phyloP scores from a whole-genome alignment of 2,113 vertebrate genomes.

The Aphyosemion australe region DNA sequence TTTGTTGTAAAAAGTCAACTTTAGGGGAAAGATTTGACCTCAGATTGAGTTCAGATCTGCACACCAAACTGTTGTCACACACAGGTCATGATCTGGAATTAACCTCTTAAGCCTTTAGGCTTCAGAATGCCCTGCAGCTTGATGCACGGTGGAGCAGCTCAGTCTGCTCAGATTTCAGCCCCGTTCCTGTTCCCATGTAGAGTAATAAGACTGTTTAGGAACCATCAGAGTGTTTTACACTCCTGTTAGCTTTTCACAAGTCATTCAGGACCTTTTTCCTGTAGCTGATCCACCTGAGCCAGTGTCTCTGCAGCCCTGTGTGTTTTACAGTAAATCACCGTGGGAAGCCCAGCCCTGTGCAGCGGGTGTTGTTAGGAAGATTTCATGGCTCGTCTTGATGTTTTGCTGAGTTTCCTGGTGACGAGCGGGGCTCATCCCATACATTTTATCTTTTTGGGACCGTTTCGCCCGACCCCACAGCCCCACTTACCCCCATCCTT shows the following conservation, averaged over 20 bases:
- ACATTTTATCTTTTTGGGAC: conserved; percentile 66
- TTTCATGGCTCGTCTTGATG: conserved; percentile 77
- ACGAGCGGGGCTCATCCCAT: conserved; percentile 53
- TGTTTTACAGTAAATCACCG: conserved; percentile 80
- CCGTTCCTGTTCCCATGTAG: conserved; percentile 21
- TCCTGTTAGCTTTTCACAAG: conserved; percentile 71
- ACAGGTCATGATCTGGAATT: conserved; percentile 36
- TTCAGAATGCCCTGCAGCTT: conserved; percentile 14
- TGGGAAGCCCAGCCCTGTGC: conserved; percentile 76
- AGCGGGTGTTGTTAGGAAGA: conserved; percentile 65
- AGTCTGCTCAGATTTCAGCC: conserved; percentile 43
- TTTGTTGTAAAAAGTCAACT: background rate
- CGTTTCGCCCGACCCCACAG: conserved; percentile 65
- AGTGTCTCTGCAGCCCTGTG: conserved; percentile 53
- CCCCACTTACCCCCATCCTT: conserved; percentile 34
- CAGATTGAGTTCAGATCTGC: conserved; percentile 18
- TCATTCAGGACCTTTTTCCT: conserved; percentile 52
- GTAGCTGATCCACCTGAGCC: conserved; percentile 68
- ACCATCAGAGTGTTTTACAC: conserved; percentile 36
- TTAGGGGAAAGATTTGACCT: background rate
- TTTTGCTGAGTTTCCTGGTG: conserved; percentile 67
- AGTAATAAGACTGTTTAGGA: conserved; percentile 51
- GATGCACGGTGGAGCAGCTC: conserved; percentile 14
- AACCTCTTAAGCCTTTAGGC: conserved; percentile 37
- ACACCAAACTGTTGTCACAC: conserved; percentile 15